These are phyloP conservation scores for Mechanitis mazaeus DNA, from an alignment of 2,888 invertebrate genomes.

Conservation along the genomic window DNA sequence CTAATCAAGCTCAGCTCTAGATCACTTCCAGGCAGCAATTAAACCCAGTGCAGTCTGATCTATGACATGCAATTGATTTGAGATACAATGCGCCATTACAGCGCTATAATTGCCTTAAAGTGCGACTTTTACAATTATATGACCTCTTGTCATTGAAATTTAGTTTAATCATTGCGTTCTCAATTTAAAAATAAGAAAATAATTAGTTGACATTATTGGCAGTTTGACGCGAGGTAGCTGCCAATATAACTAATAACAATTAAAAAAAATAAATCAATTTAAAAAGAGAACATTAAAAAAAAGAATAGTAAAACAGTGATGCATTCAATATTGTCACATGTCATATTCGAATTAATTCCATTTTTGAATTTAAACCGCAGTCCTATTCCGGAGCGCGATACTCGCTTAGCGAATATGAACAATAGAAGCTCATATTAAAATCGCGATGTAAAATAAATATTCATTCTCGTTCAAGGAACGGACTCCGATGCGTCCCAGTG, in stretches of 20 bases:
- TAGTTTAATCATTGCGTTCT: no score
- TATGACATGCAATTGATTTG: slow-evolving; percentile 30
- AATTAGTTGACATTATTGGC: slow-evolving; percentile 18
- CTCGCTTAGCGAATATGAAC: slow-evolving; percentile 45
- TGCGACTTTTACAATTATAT: neutral
- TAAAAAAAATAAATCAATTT: no score
- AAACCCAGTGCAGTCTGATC: slow-evolving; percentile 19
- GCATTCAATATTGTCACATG: slow-evolving; percentile 1
- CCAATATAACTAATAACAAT: slow-evolving; percentile 20
- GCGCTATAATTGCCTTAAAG: neutral
- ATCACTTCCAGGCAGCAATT: neutral
- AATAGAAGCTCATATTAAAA: slow-evolving; percentile 50
- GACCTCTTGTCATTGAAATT: slow-evolving; percentile 1
- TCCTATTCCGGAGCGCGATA: slow-evolving; percentile 31
- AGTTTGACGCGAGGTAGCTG: slow-evolving; percentile 18
- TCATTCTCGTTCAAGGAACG: slow-evolving; percentile 58
- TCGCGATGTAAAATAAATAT: slow-evolving; percentile 64
- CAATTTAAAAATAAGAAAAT: neutral
- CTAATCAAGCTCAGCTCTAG: neutral
- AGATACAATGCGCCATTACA: slow-evolving; percentile 13
- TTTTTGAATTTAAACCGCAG: slow-evolving; percentile 23
- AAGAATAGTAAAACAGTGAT: neutral
- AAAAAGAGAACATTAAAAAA: neutral
- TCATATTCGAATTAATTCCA: slow-evolving; percentile 8
- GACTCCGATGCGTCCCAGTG: slow-evolving; percentile 52